phyloP scores from a whole-genome alignment of 1,140 invertebrate genomes.

The Mamestra configurata region DNA sequence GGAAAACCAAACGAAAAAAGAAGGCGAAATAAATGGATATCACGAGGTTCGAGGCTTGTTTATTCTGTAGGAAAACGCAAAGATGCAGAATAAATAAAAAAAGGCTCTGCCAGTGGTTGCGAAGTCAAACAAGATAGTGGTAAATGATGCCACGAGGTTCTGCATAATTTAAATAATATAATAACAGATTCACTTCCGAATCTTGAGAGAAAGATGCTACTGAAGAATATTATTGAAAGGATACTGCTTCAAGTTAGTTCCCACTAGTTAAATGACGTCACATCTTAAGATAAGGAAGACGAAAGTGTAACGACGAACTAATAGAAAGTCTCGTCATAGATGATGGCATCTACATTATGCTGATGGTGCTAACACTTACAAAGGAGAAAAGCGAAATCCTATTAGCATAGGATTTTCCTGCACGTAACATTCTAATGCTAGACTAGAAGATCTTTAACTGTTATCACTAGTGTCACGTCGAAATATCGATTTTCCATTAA shows the following conservation, averaged over 20 bases:
- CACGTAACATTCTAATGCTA: background rate
- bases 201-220: no score
- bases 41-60: no score
- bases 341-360: slow-evolving; percentile 19
- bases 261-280: background rate
- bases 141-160: no score
- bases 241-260: background rate
- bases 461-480: background rate
- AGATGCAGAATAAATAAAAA: no score
- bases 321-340: background rate
- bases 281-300: background rate
- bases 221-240: no score
- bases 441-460: background rate
- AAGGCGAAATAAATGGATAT: no score
- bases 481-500: background rate
- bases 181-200: no score
- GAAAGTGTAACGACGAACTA: background rate
- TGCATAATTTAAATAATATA: no score
- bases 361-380: slow-evolving; percentile 34
- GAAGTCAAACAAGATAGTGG: no score
- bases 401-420: slow-evolving; percentile 32
- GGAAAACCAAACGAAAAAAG: no score
- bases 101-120: no score
- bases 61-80: no score
- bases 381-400: slow-evolving; percentile 34